Percentiles rank a stretch among this genome's conserved stretches.
phyloP scores from a whole-genome alignment of 1,140 invertebrate genomes.

The Drosophila kohkoa region DNA sequence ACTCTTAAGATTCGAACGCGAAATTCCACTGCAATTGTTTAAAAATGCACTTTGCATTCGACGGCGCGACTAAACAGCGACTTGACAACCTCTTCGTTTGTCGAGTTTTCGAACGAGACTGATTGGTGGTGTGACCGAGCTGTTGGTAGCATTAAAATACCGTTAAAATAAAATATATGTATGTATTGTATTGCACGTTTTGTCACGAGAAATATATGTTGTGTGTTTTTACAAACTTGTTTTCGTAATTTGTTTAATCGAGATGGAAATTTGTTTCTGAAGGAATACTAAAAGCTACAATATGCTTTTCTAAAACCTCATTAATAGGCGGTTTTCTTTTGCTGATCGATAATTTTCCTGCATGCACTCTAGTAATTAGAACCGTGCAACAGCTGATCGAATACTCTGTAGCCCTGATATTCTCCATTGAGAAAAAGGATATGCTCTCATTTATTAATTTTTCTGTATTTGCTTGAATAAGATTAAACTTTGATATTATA shows the following conservation, averaged over 20 bases:
- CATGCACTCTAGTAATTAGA: not conserved
- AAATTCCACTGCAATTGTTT: conserved; percentile 61
- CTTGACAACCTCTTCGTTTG: conserved; percentile 33
- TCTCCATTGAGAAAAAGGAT: too few species aligned
- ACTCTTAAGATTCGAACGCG: conserved; percentile 27
- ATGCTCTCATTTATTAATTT: too few species aligned
- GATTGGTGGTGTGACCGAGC: conserved; percentile 37
- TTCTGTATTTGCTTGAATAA: not conserved
- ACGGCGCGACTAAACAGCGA: conserved; percentile 54
- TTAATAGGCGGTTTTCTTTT: too few species aligned
- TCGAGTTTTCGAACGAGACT: conserved; percentile 52
- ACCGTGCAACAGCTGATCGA: not conserved
- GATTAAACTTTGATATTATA: too few species aligned
- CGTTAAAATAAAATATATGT: conserved; percentile 20
- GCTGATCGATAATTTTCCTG: not conserved
- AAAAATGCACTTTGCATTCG: conserved; percentile 61
- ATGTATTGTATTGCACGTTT: not conserved
- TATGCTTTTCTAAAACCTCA: not conserved
- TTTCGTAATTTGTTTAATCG: not conserved
- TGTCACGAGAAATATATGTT: not conserved
- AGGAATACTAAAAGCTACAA: not conserved
- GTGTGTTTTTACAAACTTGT: not conserved
- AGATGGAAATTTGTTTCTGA: not conserved
- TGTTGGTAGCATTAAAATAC: conserved; percentile 21
- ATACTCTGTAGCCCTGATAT: not conserved